These are phyloP conservation scores for Sebastes dallii DNA, from an alignment of 2,797 vertebrate species.

Conservation along the genomic window DNA sequence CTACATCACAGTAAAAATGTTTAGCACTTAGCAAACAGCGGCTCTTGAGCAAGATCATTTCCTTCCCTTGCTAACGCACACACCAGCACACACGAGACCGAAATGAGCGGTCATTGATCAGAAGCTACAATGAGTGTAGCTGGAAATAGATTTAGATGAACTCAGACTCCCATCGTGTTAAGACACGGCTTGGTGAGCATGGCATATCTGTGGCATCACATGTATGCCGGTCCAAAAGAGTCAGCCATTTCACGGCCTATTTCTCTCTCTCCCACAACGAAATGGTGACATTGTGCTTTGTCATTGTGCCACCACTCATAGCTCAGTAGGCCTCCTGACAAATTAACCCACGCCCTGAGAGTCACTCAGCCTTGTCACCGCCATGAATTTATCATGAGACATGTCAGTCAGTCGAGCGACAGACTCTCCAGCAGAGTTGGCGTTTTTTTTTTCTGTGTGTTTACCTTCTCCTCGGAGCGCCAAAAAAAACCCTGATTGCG, in stretches of 20 bases:
- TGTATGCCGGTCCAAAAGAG: slow-evolving; percentile 17
- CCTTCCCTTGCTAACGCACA: neutral
- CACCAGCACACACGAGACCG: neutral
- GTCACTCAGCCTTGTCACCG: slow-evolving; percentile 72
- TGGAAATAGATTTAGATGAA: slow-evolving; percentile 50
- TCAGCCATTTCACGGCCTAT: slow-evolving; percentile 69
- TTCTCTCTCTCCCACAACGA: slow-evolving; percentile 54
- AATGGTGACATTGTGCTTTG: slow-evolving; percentile 70
- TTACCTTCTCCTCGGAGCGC: slow-evolving; percentile 28
- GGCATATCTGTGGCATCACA: slow-evolving; percentile 27
- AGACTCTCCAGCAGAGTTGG: slow-evolving; percentile 40
- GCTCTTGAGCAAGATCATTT: neutral
- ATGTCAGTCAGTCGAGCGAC: slow-evolving; percentile 61
- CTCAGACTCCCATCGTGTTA: slow-evolving; percentile 17
- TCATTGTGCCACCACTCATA: slow-evolving; percentile 57
- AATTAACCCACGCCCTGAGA: slow-evolving; percentile 65
- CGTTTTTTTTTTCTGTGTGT: neutral
- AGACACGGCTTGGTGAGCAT: slow-evolving; percentile 40
- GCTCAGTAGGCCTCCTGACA: slow-evolving; percentile 70
- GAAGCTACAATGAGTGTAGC: slow-evolving; percentile 11
- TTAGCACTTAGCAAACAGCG: neutral
- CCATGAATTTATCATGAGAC: slow-evolving; percentile 79
- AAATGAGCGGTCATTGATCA: slow-evolving; percentile 23
- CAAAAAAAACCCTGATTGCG: neutral
- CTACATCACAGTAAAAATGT: neutral